These are phyloP conservation scores for Cataglyphis hispanica DNA, from an alignment of 1,140 invertebrate species.

Conservation along the genomic window DNA sequence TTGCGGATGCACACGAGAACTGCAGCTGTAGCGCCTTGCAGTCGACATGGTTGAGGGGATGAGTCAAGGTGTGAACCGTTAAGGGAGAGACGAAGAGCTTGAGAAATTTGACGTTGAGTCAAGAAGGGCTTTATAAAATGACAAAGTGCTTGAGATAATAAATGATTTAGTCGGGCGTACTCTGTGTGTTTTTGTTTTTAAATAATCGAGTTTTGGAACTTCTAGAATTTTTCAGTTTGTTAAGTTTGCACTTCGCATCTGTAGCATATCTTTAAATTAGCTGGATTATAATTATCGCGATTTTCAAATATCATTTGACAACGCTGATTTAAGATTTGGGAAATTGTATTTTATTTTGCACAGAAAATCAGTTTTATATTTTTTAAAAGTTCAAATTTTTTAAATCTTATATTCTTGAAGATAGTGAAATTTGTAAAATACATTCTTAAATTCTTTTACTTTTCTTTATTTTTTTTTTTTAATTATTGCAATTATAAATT, in stretches of 20 bases:
- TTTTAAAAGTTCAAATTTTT: neutral
- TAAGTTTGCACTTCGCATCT: neutral
- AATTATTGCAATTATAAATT: slow-evolving; percentile 21
- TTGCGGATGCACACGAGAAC: slow-evolving; percentile 66
- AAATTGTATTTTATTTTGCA: neutral
- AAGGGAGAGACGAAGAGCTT: slow-evolving; percentile 30
- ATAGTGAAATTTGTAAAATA: neutral
- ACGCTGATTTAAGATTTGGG: neutral
- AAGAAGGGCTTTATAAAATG: slow-evolving; percentile 39
- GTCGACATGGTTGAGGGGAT: slow-evolving; percentile 43
- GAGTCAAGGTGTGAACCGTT: slow-evolving; percentile 38
- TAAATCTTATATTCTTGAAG: neutral
- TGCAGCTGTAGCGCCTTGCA: slow-evolving; percentile 66
- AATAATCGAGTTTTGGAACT: neutral
- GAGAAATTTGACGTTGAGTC: slow-evolving; percentile 43
- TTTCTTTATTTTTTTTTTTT: neutral
- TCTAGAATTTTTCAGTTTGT: neutral
- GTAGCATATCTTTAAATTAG: too few relatives aligned
- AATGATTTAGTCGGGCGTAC: slow-evolving; percentile 24
- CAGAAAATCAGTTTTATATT: neutral
- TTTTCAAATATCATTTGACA: neutral
- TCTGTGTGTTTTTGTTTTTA: neutral
- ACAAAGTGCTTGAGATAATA: slow-evolving; percentile 29
- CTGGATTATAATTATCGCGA: neutral
- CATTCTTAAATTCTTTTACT: neutral